phyloP scores from a whole-genome alignment of 2,888 invertebrate genomes.

The Theretra japonica region DNA sequence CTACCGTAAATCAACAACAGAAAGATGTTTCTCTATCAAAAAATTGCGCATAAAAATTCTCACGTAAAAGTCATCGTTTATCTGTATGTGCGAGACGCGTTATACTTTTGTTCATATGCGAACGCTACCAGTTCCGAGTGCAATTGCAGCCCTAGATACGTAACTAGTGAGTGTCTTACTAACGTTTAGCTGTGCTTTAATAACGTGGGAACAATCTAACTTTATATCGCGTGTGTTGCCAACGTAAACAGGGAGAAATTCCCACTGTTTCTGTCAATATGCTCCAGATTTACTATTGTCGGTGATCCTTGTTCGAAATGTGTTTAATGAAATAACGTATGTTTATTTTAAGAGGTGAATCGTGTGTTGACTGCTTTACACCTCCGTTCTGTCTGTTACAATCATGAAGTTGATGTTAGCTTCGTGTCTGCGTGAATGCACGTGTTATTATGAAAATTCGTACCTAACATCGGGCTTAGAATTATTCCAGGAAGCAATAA shows the following conservation, averaged over 20 bases:
- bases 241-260: conserved; percentile 13
- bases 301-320: background rate
- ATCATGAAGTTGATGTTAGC: background rate
- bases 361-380: background rate
- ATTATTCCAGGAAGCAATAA: background rate
- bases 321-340: conserved; percentile 1
- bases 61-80: background rate
- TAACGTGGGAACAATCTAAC: conserved; percentile 28
- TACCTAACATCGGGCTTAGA: background rate
- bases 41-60: background rate
- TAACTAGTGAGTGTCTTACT: conserved; percentile 24
- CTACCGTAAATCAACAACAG: too few species aligned
- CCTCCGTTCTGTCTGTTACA: background rate
- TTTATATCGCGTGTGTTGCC: conserved; percentile 18
- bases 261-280: conserved; percentile 21
- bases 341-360: conserved; percentile 1
- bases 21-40: background rate
- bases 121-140: conserved; percentile 72
- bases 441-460: background rate
- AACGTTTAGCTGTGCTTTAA: conserved; percentile 26
- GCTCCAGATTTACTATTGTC: conserved; percentile 5
- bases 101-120: conserved; percentile 63
- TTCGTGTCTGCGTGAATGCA: background rate
- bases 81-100: conserved; percentile 1
- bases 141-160: conserved; percentile 61